These are phyloP conservation scores for Nephrotoma flavescens DNA, from an alignment of 2,888 invertebrate species.

Conservation along the genomic window DNA sequence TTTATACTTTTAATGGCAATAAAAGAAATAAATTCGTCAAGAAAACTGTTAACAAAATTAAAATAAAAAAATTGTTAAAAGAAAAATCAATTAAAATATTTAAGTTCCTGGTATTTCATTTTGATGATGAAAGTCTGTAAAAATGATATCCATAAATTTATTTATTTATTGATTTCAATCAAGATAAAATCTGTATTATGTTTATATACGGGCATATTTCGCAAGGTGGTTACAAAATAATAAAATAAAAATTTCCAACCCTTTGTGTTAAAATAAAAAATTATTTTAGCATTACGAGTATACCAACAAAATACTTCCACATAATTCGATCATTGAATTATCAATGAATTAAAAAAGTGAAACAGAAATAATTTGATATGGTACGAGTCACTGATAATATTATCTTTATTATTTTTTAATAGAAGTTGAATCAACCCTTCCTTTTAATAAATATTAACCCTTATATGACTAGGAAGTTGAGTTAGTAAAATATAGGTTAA, in stretches of 20 bases:
- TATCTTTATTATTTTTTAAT: background rate
- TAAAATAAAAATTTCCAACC: background rate
- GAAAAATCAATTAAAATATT: background rate
- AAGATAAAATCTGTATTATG: background rate
- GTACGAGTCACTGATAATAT: background rate
- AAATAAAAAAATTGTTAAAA: background rate
- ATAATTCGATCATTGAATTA: background rate
- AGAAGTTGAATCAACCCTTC: background rate
- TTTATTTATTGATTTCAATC: background rate
- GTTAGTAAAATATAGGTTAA: background rate
- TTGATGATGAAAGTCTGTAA: background rate
- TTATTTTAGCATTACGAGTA: background rate
- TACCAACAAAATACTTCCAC: background rate
- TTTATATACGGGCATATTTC: background rate
- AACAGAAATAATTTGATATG: background rate
- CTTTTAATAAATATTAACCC: background rate
- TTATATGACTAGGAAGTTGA: background rate
- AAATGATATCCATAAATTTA: background rate
- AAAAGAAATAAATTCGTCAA: background rate
- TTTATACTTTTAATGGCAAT: background rate
- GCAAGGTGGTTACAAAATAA: background rate
- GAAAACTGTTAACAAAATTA: background rate
- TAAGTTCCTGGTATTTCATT: background rate
- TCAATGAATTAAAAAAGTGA: background rate
- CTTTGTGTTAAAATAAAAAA: background rate